Evolutionary conservation across 2,113 vertebrate genomes (phyloP).

Genomic region (Larimichthys crocea): DNA sequence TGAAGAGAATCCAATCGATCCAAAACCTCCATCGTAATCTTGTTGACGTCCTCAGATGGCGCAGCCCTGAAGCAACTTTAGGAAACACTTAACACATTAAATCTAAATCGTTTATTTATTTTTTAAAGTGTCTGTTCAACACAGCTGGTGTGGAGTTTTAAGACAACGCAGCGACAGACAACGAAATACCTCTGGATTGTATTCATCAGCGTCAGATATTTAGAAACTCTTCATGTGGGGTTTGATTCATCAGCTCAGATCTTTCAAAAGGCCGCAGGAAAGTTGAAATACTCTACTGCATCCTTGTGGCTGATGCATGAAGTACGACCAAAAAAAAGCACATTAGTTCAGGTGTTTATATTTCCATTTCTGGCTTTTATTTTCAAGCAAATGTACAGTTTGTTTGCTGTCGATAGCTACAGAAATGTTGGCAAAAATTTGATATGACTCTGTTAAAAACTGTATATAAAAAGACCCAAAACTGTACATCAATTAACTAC

Average conservation of each 20-base stretch:
- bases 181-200: not conserved
- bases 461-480: constrained; percentile 88
- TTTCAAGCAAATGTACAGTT: constrained; percentile 85
- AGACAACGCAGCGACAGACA: not conserved
- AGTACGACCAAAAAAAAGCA: constrained; percentile 35
- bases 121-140: constrained; percentile 19
- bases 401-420: constrained; percentile 82
- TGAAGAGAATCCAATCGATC: constrained; percentile 71
- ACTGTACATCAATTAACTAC: constrained; percentile 80
- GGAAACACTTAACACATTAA: constrained; percentile 32
- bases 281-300: constrained; percentile 58
- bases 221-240: constrained; percentile 18
- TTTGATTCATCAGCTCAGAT: constrained; percentile 10
- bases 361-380: constrained; percentile 83
- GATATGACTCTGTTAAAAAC: constrained; percentile 87
- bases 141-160: constrained; percentile 3
- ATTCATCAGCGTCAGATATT: constrained; percentile 8
- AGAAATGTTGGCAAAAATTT: constrained; percentile 85
- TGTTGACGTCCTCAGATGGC: constrained; percentile 66
- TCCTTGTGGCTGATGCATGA: constrained; percentile 44
- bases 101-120: too few species aligned
- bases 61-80: constrained; percentile 62
- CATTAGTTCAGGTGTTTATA: constrained; percentile 38
- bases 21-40: constrained; percentile 69
- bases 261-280: not conserved